phyloP scores from a whole-genome alignment of 1,140 invertebrate species.

The Drosophila sucinea region DNA sequence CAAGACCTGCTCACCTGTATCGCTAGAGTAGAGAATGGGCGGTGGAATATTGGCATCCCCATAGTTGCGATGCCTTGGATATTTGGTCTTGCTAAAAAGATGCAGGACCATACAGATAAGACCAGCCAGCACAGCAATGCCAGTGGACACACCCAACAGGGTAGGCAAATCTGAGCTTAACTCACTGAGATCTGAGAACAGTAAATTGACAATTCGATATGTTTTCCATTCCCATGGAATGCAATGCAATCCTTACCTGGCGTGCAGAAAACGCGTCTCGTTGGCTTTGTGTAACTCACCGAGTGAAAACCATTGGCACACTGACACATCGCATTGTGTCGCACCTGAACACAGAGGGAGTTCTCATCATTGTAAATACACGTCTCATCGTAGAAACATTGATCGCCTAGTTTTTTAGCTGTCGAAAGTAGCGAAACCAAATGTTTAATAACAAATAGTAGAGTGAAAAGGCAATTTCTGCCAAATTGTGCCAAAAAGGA shows the following conservation, averaged over 20 bases:
- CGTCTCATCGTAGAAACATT: conserved; percentile 92
- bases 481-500: too few species aligned
- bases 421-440: conserved; percentile 19
- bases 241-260: conserved; percentile 86
- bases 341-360: conserved; percentile 90
- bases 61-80: conserved; percentile 89
- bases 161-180: conserved; percentile 92
- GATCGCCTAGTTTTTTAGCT: conserved; percentile 92
- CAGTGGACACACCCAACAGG: conserved; percentile 90
- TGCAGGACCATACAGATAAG: conserved; percentile 94
- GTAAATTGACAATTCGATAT: too few species aligned
- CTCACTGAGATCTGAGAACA: conserved; percentile 88
- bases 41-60: conserved; percentile 92
- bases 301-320: conserved; percentile 91
- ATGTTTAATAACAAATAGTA: too few species aligned
- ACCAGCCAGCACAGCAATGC: conserved; percentile 91
- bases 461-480: too few species aligned
- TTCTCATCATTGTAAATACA: conserved; percentile 90
- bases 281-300: conserved; percentile 89
- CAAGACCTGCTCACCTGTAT: conserved; percentile 86
- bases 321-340: conserved; percentile 93
- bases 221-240: background rate
- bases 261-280: conserved; percentile 90
- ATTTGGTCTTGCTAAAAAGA: conserved; percentile 89
- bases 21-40: conserved; percentile 91